Base-by-base conservation (phyloP, 2,797 vertebrate genomes). In the Rhabdophis nuchalis region DNA sequence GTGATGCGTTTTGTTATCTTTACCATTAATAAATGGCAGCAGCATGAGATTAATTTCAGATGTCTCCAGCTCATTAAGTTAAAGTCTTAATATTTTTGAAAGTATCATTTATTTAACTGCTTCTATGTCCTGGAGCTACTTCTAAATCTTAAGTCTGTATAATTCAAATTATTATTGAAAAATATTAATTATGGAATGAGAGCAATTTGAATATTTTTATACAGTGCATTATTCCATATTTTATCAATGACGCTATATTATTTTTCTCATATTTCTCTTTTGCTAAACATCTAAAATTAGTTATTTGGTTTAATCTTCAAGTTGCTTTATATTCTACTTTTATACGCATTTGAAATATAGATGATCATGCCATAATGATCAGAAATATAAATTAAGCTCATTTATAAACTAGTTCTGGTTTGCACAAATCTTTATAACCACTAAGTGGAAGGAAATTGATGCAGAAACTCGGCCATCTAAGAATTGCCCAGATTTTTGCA, bases 51-150 rank as follows among this genome's bases (percentile, higher is more conserved):
- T 91, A 12, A 29, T 9, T 88, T 91, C 7, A 86, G 32, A 46
- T 93, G 0, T 4, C 27, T 32, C 56, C 0, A 64, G 50, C 8
- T 50, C 36, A 52, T 36, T 12, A 32, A 58, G 18, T 41, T 52
- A 36, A 27, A 61, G 60, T 23, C 91, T 68, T 68, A 32, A 93
- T 92, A 8, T 1, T 57, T 5, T 60, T 86, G 16, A 93, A 13
- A 82, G 88, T 93, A 77, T 77, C 3, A 9, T 41, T 92, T 0
- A 82, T 32, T 91, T 93, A 92, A 82, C 10, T 92, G 68, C 7
- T 77, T 72, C 1, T 4, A 53, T 91, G 8, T 1, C 11, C 86
- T 93, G 68, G 7, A 92, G 12, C n/a, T 72, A n/a, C 29, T 14
- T 29, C 60, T 64, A 64, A 64, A 64, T 64, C 11, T 12, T 68